Conservation (phyloP, 30 jellyfish, hydroid and myxozoan genomes). For the Turritopsis rubra region DNA sequence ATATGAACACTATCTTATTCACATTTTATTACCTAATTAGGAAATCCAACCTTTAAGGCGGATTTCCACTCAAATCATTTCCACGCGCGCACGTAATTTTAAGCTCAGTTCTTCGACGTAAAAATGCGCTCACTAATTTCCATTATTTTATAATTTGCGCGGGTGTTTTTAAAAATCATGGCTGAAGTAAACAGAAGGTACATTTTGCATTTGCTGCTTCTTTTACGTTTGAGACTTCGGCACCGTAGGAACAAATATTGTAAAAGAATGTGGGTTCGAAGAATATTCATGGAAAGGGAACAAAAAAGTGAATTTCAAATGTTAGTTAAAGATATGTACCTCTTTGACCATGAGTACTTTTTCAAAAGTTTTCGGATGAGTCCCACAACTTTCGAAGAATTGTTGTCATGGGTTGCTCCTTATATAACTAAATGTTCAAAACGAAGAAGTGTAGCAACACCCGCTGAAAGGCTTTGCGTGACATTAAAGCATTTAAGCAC, state of each 20-base stretch:
- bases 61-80: background rate
- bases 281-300: constrained; percentile 1
- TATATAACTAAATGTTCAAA: constrained; percentile 15
- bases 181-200: constrained; percentile 16
- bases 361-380: constrained; percentile 14
- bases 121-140: background rate
- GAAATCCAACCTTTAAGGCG: no score
- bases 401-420: constrained; percentile 33
- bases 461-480: constrained; percentile 19
- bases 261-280: constrained; percentile 16
- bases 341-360: constrained; percentile 27
- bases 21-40: no score
- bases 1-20: no score
- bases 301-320: background rate
- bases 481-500: constrained; percentile 16
- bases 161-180: background rate
- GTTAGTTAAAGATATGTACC: constrained; percentile 20
- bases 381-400: constrained; percentile 3
- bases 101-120: background rate
- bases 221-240: background rate
- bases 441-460: constrained; percentile 16
- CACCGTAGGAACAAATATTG: background rate
- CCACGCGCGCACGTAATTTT: background rate
- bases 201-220: background rate
- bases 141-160: background rate